Conservation (phyloP, 2,888 invertebrate species). For the Eumacrocentrus americanus region DNA sequence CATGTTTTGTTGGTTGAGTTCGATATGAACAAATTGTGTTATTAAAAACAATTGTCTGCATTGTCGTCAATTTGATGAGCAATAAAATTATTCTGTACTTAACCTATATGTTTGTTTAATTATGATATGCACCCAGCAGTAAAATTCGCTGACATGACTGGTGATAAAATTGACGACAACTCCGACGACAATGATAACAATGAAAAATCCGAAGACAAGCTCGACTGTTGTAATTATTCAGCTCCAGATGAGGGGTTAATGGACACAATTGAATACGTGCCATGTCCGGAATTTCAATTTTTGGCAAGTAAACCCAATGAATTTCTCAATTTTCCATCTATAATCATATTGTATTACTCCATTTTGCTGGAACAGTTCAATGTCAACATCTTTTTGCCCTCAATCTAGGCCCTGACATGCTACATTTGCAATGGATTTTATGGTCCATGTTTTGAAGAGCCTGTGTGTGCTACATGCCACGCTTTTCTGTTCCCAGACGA, state of each 20-base stretch:
- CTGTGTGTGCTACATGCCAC: slow-evolving; percentile 90
- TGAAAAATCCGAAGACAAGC: slow-evolving; percentile 47
- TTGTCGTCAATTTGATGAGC: too few relatives aligned
- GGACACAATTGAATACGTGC: slow-evolving; percentile 43
- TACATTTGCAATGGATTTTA: slow-evolving; percentile 91
- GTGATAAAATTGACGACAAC: slow-evolving; percentile 49
- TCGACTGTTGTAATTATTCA: slow-evolving; percentile 45
- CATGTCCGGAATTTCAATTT: slow-evolving; percentile 53
- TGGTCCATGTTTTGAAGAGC: slow-evolving; percentile 88
- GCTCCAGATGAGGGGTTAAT: slow-evolving; percentile 47
- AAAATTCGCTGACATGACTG: slow-evolving; percentile 48
- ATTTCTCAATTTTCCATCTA: neutral
- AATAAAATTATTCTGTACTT: too few relatives aligned
- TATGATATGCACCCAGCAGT: too few relatives aligned
- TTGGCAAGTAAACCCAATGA: slow-evolving; percentile 41
- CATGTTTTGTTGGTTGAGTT: too few relatives aligned
- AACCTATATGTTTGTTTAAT: too few relatives aligned
- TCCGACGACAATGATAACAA: slow-evolving; percentile 37
- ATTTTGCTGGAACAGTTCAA: too few relatives aligned
- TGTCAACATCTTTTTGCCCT: too few relatives aligned
- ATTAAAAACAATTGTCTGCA: too few relatives aligned
- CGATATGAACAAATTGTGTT: too few relatives aligned
- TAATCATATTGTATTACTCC: neutral
- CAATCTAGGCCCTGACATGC: slow-evolving; percentile 72
- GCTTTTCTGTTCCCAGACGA: slow-evolving; percentile 89